phyloP scores from a whole-genome alignment of 2,888 invertebrate genomes.

The Amphipoea lucens region DNA sequence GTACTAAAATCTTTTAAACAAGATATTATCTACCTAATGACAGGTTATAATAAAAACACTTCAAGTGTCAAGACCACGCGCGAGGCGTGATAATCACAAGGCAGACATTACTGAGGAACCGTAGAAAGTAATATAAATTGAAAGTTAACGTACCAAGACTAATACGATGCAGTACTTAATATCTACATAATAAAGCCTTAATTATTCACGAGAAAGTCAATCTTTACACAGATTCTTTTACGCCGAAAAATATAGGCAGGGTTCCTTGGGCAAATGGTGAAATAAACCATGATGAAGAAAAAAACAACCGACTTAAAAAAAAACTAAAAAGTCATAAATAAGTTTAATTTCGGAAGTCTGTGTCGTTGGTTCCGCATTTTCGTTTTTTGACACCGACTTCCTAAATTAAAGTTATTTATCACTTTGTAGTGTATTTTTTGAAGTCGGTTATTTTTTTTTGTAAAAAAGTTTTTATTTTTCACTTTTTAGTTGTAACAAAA shows the following conservation, averaged over 20 bases:
- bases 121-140: constrained; percentile 65
- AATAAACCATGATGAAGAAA: neutral
- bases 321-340: no score
- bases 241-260: constrained; percentile 36
- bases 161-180: constrained; percentile 50
- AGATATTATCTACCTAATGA: constrained; percentile 2
- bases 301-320: no score
- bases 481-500: no score
- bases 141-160: constrained; percentile 62
- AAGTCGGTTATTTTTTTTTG: no score
- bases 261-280: constrained; percentile 27
- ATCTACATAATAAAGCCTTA: constrained; percentile 55
- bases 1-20: constrained; percentile 27
- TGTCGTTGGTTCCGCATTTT: no score
- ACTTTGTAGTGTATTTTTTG: no score
- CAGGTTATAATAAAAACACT: constrained; percentile 18
- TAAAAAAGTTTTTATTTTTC: no score
- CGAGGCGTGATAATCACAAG: constrained; percentile 35
- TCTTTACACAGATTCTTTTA: constrained; percentile 49
- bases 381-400: no score
- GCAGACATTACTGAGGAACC: constrained; percentile 6
- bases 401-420: no score
- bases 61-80: constrained; percentile 23
- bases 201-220: constrained; percentile 64
- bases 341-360: no score